Conservation (phyloP, 2,888 invertebrate species). For the Drosophila mimica region DNA sequence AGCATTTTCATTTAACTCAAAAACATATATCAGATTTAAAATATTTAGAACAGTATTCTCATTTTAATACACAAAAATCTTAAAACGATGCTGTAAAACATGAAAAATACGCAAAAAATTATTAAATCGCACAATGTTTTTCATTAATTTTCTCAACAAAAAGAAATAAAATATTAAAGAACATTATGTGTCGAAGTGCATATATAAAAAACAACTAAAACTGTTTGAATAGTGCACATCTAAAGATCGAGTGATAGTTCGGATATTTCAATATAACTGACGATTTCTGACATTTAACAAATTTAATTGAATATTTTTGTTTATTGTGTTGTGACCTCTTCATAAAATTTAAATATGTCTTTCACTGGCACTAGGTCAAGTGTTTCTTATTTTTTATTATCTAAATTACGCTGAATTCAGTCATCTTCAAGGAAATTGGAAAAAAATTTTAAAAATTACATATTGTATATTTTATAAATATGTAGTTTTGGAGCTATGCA, state of each 20-base stretch:
- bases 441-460: neutral
- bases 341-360: neutral
- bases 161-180: neutral
- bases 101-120: fast-evolving
- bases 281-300: neutral
- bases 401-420: neutral
- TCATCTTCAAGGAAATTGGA: neutral
- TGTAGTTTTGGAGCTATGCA: neutral
- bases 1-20: neutral
- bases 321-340: neutral
- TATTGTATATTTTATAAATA: neutral
- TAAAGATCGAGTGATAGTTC: neutral
- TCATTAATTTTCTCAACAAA: neutral
- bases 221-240: neutral
- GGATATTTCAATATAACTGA: neutral
- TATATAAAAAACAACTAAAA: neutral
- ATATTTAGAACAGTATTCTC: neutral
- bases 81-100: neutral
- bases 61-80: neutral
- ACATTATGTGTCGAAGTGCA: neutral
- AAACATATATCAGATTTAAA: neutral
- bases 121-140: neutral
- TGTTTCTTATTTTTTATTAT: neutral
- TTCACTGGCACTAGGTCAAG: neutral
- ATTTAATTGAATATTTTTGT: neutral